A percentile compares a stretch with the other conserved stretches of the same genome.
Evolutionary conservation across 2,888 invertebrate species (phyloP).

Genomic region (Parnassius smintheus): DNA sequence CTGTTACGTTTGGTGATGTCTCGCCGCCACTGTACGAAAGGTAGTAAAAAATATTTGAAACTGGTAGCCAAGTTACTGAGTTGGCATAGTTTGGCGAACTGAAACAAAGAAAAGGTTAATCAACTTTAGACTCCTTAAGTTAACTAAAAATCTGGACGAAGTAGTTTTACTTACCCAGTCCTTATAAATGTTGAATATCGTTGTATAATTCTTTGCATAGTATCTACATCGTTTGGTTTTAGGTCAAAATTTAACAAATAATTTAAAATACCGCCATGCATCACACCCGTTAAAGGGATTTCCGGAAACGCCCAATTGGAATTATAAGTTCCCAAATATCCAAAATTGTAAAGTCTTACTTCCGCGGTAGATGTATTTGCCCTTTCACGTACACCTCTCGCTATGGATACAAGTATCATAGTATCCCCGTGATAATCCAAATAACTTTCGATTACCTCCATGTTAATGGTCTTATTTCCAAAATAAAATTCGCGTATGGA

Average conservation of each 20-base stretch:
- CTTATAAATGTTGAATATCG: conserved; percentile 53
- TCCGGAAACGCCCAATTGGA: conserved; percentile 55
- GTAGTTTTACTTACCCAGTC: conserved; percentile 51
- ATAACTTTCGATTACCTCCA: conserved; percentile 58
- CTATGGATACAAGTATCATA: conserved; percentile 51
- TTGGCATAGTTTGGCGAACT: conserved; percentile 5
- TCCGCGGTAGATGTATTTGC: conserved; percentile 46
- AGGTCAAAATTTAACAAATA: conserved; percentile 60
- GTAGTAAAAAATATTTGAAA: conserved; percentile 8
- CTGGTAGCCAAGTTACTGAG: conserved; percentile 23
- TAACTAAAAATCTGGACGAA: not conserved
- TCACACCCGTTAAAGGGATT: conserved; percentile 56
- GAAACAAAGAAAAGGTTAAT: conserved; percentile 5
- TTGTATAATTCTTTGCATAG: conserved; percentile 43
- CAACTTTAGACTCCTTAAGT: not conserved
- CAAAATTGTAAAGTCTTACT: conserved; percentile 59
- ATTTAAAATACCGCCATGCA: conserved; percentile 61
- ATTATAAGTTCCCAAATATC: conserved; percentile 54
- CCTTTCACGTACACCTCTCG: conserved; percentile 57
- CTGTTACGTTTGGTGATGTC: conserved; percentile 23
- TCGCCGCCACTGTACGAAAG: conserved; percentile 35
- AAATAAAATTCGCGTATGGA: conserved; percentile 58
- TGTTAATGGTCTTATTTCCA: conserved; percentile 41
- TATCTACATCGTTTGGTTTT: conserved; percentile 39
- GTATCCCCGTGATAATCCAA: conserved; percentile 66